Percentiles rank a stretch among this genome's conserved stretches.
Evolutionary conservation across 2,888 invertebrate genomes (phyloP).

Genomic region (Griposia aprilina): DNA sequence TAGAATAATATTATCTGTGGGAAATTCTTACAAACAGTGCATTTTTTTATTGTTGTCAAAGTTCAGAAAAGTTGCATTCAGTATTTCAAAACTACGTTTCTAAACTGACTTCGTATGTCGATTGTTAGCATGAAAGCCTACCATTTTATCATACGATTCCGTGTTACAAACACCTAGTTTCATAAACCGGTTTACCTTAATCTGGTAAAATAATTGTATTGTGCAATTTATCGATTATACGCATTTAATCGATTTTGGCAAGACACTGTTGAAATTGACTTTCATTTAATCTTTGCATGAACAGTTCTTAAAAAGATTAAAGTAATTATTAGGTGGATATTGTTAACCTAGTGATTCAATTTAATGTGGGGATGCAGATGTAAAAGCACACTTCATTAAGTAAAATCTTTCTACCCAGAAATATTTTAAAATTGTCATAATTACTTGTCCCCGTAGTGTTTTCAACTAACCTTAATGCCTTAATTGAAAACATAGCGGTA

Average conservation of each 20-base stretch:
- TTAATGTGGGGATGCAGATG: not conserved
- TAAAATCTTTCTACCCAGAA: not conserved
- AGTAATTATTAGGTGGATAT: not conserved
- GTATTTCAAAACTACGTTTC: constrained; percentile 27
- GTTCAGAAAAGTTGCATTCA: not conserved
- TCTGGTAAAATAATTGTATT: constrained; percentile 49
- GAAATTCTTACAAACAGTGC: not conserved
- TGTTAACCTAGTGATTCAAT: not conserved
- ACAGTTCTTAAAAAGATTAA: not conserved
- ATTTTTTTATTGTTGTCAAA: not conserved
- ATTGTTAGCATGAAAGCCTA: constrained; percentile 29
- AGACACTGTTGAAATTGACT: constrained; percentile 17
- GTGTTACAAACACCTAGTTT: constrained; percentile 40
- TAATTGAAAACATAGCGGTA: not conserved
- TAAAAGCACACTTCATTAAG: not conserved
- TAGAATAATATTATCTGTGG: not conserved
- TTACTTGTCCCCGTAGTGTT: not conserved
- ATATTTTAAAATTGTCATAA: not conserved
- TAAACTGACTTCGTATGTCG: constrained; percentile 37
- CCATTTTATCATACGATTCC: constrained; percentile 19
- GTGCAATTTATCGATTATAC: constrained; percentile 43
- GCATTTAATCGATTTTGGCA: constrained; percentile 30
- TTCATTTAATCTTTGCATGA: constrained; percentile 21
- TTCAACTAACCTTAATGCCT: not conserved
- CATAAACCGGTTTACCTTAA: constrained; percentile 43